phyloP scores from a whole-genome alignment of 1,140 invertebrate genomes.

The Drosophila littoralis region DNA sequence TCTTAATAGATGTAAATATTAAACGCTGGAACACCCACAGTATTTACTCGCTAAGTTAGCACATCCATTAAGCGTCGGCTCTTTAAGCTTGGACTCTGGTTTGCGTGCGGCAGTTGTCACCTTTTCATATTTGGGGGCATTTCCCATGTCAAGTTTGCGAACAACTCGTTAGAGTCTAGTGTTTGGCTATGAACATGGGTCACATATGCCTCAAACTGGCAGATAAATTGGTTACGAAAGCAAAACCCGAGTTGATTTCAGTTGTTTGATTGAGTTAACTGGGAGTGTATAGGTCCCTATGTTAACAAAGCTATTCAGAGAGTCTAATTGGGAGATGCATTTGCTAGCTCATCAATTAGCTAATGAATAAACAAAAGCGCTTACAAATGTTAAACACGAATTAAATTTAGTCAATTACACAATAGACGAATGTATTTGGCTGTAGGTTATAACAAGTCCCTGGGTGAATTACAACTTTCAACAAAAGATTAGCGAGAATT shows the following conservation, averaged over 20 bases:
- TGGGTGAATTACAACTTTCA: neutral
- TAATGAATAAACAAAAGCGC: slow-evolving; percentile 32
- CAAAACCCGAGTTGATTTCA: slow-evolving; percentile 9
- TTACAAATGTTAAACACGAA: slow-evolving; percentile 14
- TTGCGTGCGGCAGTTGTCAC: slow-evolving; percentile 13
- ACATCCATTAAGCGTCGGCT: slow-evolving; percentile 28
- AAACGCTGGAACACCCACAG: slow-evolving; percentile 15
- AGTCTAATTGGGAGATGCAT: slow-evolving; percentile 36
- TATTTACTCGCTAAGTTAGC: slow-evolving; percentile 27
- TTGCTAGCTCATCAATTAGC: slow-evolving; percentile 32
- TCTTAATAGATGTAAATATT: neutral
- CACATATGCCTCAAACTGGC: slow-evolving; percentile 2
- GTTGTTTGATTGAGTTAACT: slow-evolving; percentile 5
- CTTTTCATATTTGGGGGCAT: slow-evolving; percentile 46
- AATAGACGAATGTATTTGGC: neutral
- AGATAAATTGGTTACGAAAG: slow-evolving; percentile 26
- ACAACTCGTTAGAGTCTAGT: slow-evolving; percentile 18
- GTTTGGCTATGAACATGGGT: slow-evolving; percentile 4
- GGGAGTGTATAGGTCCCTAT: slow-evolving; percentile 18
- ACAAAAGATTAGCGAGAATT: too few relatives aligned
- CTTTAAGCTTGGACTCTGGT: slow-evolving; percentile 34
- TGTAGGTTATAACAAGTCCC: neutral
- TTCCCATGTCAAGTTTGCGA: slow-evolving; percentile 63
- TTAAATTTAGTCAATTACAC: neutral
- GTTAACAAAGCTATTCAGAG: slow-evolving; percentile 24